Percentiles rank a stretch among this genome's conserved stretches.
These are phyloP conservation scores for Anoplius nigerrimus DNA, from an alignment of 2,888 invertebrate species.

Conservation along the genomic window DNA sequence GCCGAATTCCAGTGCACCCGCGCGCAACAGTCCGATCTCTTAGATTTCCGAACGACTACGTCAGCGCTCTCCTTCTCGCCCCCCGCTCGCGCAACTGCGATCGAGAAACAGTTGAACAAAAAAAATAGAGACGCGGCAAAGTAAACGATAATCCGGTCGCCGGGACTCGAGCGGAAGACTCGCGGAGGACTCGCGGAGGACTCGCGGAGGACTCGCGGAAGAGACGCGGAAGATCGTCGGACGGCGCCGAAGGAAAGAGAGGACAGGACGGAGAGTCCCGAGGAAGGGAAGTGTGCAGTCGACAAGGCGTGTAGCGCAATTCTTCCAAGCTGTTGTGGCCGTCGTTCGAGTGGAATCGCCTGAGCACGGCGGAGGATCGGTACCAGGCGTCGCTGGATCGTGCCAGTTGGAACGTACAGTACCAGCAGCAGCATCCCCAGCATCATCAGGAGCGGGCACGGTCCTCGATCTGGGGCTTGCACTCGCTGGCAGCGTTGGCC, in stretches of 20 bases:
- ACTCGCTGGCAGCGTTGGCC: slow-evolving; percentile 32
- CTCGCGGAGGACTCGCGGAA: neutral
- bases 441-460: neutral
- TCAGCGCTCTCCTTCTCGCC: no score
- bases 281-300: slow-evolving; percentile 2
- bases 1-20: neutral
- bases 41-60: neutral
- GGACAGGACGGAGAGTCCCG: slow-evolving; percentile 12
- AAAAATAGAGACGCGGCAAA: no score
- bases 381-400: slow-evolving; percentile 42
- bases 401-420: slow-evolving; percentile 37
- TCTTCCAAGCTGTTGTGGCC: slow-evolving; percentile 70
- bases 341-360: slow-evolving; percentile 37
- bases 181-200: no score
- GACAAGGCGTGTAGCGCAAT: slow-evolving; percentile 9
- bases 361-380: slow-evolving; percentile 48
- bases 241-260: slow-evolving; percentile 26
- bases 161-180: no score
- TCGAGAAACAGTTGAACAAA: no score
- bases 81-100: no score
- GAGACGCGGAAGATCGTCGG: slow-evolving; percentile 23
- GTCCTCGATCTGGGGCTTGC: neutral
- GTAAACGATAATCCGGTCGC: no score
- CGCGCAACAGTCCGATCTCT: slow-evolving; percentile 23
- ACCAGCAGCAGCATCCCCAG: neutral